Evolutionary conservation across 2,797 vertebrate species (phyloP), one percentile per base, ranked within the genome.

Genomic region (Acestrorhynchus altus): DNA sequence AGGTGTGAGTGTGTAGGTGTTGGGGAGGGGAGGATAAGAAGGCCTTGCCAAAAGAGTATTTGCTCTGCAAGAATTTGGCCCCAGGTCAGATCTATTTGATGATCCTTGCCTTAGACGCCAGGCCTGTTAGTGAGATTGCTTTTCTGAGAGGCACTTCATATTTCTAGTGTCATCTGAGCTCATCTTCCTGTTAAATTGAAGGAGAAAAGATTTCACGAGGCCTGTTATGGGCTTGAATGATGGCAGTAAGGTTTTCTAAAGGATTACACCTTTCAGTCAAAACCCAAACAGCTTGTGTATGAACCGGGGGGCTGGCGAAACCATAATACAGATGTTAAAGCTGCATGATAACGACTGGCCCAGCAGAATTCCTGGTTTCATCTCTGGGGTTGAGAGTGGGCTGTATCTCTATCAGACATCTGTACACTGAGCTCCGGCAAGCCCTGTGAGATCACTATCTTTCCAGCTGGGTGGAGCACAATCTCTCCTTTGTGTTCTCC

Each of bases 361-460:
- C 18, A 3, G 15, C 6, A 16, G 28, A 35, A n/a, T 35, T 35
- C 5, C 28, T 13, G 1, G 28, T 31, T 35, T 60, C 57, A 60
- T 60, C 28, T 60, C 57, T 13, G 12, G 6, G 2, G 57, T 60
- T 60, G 57, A 60, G 18, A 60, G 26, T 15, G 31, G 28, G 18
- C 16, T 35, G 31, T 75, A 66, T 67, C 73, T 46, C 39, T 46
- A 54, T 67, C 73, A 46, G 73, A 56, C 61, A 18, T 54, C 51
- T 56, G 65, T 47, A 59, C 54, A 51, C 46, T 49, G 28, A 47
- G 63, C 63, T 57, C 61, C 22, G 26, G 54, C 13, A 52, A 77
- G 66, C 66, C 56, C 68, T 49, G 12, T 12, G 46, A 70, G 66
- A 61, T 77, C 11, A 15, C 44, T 77, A 67, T 77, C 73, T 22